Conservation (phyloP, 2,113 vertebrate species). For the Acanthisitta chloris region DNA sequence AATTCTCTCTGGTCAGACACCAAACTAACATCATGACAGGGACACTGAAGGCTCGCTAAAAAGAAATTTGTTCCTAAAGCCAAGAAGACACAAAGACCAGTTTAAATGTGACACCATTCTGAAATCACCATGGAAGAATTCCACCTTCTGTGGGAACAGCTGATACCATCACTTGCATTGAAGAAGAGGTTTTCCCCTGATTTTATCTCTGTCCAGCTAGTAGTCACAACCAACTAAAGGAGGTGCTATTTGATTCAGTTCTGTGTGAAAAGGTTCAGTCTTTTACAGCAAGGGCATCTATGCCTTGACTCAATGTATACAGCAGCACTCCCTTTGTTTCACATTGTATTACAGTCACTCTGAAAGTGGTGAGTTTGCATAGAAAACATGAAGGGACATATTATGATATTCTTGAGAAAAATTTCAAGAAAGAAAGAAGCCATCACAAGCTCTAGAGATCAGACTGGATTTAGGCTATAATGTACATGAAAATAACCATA, state of each 20-base stretch:
- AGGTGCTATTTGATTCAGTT: neutral
- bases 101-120: neutral
- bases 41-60: neutral
- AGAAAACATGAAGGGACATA: neutral
- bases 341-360: neutral
- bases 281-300: neutral
- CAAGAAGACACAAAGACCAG: neutral
- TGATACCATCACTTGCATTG: neutral
- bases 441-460: neutral
- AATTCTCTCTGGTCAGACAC: neutral
- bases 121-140: neutral
- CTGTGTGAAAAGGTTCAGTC: neutral
- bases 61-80: neutral
- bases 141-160: neutral
- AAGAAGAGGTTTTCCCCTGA: neutral
- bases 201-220: neutral
- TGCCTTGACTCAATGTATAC: neutral
- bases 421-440: neutral
- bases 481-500: neutral
- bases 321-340: neutral
- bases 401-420: neutral
- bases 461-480: neutral
- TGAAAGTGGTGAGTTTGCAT: neutral
- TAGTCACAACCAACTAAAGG: neutral
- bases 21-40: neutral